Evolutionary conservation across 2,888 invertebrate genomes (phyloP).

Genomic region (Drosophila prostipennis): DNA sequence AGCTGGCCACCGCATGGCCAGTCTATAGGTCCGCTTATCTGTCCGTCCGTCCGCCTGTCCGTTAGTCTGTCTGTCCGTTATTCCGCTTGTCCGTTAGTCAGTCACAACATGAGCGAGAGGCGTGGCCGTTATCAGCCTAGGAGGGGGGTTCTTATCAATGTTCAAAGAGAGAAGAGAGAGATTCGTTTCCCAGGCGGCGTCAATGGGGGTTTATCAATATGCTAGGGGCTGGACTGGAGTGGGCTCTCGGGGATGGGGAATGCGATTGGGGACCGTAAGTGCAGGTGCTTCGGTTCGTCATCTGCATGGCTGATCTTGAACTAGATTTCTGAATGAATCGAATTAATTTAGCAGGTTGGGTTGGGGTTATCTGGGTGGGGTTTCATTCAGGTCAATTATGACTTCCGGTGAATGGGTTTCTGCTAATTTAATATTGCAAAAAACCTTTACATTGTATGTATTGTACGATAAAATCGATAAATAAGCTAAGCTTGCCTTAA

Average conservation of each 20-base stretch:
- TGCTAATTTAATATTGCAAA: no score
- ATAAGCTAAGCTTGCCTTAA: no score
- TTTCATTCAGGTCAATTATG: conserved; percentile 17
- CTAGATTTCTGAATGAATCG: conserved; percentile 21
- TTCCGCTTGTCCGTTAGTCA: conserved; percentile 21
- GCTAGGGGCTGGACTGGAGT: conserved; percentile 39
- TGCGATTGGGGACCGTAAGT: conserved; percentile 4
- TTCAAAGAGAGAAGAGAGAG: neutral
- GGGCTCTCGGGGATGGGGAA: conserved; percentile 5
- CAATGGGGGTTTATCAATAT: conserved; percentile 38
- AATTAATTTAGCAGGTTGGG: neutral
- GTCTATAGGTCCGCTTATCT: conserved; percentile 4
- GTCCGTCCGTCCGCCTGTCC: conserved; percentile 1
- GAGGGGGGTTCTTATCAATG: conserved; percentile 17
- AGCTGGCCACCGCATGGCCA: conserved; percentile 43
- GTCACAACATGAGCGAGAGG: conserved; percentile 44
- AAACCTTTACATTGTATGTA: no score
- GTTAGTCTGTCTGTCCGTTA: neutral
- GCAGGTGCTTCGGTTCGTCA: conserved; percentile 36
- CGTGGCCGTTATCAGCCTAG: conserved; percentile 34
- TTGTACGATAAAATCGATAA: neutral
- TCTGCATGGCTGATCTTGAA: conserved; percentile 33
- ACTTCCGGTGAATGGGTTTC: conserved; percentile 11
- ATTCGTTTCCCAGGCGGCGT: conserved; percentile 24
- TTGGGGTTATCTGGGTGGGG: conserved; percentile 25